These are phyloP conservation scores for Meandrina meandrites DNA, from an alignment of 92 coral and sea anemone genomes.

Conservation along the genomic window DNA sequence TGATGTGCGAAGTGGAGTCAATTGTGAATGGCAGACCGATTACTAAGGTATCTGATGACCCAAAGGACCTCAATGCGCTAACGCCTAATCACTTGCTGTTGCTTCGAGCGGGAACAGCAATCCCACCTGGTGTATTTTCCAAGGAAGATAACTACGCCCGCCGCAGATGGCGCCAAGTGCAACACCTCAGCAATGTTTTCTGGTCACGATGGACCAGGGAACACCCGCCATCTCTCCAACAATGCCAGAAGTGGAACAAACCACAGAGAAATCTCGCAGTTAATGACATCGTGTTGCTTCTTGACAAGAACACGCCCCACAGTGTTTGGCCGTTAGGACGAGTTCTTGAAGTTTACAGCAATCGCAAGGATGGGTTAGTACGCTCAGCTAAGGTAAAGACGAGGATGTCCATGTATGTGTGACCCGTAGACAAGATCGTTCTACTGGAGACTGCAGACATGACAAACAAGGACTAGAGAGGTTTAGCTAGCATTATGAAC, in stretches of 20 bases:
- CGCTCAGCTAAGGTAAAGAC: constrained; percentile 58
- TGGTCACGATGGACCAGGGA: constrained; percentile 67
- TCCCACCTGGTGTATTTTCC: constrained; percentile 46
- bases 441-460: constrained; percentile 46
- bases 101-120: constrained; percentile 43
- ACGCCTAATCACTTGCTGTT: constrained; percentile 63
- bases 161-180: constrained; percentile 63
- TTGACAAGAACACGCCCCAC: constrained; percentile 51
- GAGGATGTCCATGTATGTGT: constrained; percentile 31
- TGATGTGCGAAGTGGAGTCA: constrained; percentile 62
- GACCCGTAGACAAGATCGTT: constrained; percentile 62
- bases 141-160: constrained; percentile 42
- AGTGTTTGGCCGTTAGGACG: constrained; percentile 60
- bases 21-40: constrained; percentile 62
- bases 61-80: constrained; percentile 49
- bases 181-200: constrained; percentile 51
- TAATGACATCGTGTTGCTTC: constrained; percentile 57
- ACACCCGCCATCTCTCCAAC: constrained; percentile 53
- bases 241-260: constrained; percentile 56
- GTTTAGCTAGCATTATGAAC: no score
- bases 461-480: neutral
- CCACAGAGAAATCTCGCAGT: constrained; percentile 48
- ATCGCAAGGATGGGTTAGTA: constrained; percentile 45
- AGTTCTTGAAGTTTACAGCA: constrained; percentile 47
- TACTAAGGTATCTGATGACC: constrained; percentile 61